phyloP scores from a whole-genome alignment of 2,888 invertebrate species.

The Napeogenes inachia region DNA sequence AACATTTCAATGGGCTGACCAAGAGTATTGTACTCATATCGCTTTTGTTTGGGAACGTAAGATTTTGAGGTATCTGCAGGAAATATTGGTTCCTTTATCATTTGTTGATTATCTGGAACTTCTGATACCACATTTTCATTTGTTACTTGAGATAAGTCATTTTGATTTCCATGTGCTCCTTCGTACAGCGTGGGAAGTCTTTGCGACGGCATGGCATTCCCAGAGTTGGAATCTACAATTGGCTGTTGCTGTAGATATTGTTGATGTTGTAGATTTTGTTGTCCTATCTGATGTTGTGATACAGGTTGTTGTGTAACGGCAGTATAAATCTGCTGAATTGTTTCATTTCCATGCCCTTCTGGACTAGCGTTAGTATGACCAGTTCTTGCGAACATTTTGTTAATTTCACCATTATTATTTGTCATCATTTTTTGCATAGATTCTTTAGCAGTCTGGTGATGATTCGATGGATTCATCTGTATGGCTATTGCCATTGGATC shows the following conservation, averaged over 20 bases:
- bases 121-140: slow-evolving; percentile 10
- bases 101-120: slow-evolving; percentile 27
- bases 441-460: slow-evolving; percentile 51
- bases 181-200: slow-evolving; percentile 36
- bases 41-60: slow-evolving; percentile 29
- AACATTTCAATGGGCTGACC: slow-evolving; percentile 62
- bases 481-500: slow-evolving; percentile 71
- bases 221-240: slow-evolving; percentile 37
- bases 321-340: slow-evolving; percentile 22
- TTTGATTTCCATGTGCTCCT: slow-evolving; percentile 27
- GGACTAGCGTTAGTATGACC: slow-evolving; percentile 26
- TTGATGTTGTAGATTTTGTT: slow-evolving; percentile 31
- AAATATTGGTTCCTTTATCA: slow-evolving; percentile 52
- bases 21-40: slow-evolving; percentile 56
- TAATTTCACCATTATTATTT: slow-evolving; percentile 31
- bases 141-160: slow-evolving; percentile 10
- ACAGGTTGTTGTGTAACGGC: slow-evolving; percentile 25
- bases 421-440: slow-evolving; percentile 55
- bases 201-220: slow-evolving; percentile 26
- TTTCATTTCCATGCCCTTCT: slow-evolving; percentile 30
- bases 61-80: slow-evolving; percentile 51
- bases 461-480: slow-evolving; percentile 70
- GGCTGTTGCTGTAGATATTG: slow-evolving; percentile 35
- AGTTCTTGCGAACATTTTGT: slow-evolving; percentile 22
- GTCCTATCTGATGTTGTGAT: slow-evolving; percentile 36